phyloP scores from a whole-genome alignment of 2,797 vertebrate genomes.

The Falco biarmicus region DNA sequence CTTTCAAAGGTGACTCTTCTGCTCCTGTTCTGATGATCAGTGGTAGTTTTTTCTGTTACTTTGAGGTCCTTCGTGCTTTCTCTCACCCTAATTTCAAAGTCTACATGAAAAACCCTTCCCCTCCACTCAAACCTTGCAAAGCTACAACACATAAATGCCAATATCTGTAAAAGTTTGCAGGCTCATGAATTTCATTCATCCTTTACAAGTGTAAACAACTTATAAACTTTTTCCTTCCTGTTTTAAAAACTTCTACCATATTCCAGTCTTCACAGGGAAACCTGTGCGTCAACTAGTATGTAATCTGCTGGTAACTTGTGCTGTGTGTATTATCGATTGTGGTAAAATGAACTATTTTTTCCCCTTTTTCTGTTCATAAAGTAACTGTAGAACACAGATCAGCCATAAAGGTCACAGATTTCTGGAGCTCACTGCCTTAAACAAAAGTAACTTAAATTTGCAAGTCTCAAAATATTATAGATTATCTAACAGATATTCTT shows the following conservation, averaged over 20 bases:
- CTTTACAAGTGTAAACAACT: background rate
- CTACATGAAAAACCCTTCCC: background rate
- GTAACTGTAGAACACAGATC: background rate
- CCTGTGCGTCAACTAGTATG: background rate
- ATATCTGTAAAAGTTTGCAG: background rate
- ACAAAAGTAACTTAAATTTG: background rate
- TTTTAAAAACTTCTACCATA: background rate
- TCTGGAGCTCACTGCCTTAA: background rate
- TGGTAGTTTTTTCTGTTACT: background rate
- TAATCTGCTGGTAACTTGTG: background rate
- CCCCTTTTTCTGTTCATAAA: background rate
- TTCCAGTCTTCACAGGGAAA: background rate
- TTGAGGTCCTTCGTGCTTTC: background rate
- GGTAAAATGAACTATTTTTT: background rate
- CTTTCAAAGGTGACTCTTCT: conserved; percentile 29
- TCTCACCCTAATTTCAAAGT: background rate
- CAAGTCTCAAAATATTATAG: background rate
- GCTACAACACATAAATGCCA: background rate
- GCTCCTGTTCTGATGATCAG: background rate
- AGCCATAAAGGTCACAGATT: background rate
- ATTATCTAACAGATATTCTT: background rate
- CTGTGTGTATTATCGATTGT: background rate
- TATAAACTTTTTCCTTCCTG: background rate
- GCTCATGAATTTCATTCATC: background rate
- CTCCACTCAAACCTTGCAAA: background rate